Percentiles rank a stretch among this genome's conserved stretches.
phyloP scores from a whole-genome alignment of 1,140 invertebrate genomes.

The Megalonaias nervosa region DNA sequence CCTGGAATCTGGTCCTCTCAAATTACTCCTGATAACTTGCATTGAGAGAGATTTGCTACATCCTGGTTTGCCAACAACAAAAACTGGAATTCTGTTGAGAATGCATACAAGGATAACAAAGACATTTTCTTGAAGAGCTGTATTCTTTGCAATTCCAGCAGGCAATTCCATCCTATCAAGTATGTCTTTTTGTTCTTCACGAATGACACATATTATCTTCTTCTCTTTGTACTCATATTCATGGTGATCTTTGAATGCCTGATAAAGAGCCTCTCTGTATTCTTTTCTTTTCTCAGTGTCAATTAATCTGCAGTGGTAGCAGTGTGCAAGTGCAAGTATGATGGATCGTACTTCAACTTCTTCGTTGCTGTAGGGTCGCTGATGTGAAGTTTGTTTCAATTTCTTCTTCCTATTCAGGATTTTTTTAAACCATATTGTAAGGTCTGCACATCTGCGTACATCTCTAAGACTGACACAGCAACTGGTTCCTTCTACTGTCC shows the following conservation, averaged over 20 bases:
- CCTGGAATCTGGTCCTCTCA: slow-evolving; percentile 50
- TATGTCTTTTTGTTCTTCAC: slow-evolving; percentile 34
- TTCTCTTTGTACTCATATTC: not conserved
- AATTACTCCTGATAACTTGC: slow-evolving; percentile 50
- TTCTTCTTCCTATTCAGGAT: too few relatives aligned
- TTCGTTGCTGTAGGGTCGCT: not conserved
- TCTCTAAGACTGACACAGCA: slow-evolving; percentile 57
- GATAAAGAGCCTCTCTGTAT: slow-evolving; percentile 24
- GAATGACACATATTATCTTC: slow-evolving; percentile 7
- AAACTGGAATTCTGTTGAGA: slow-evolving; percentile 57
- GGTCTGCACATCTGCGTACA: slow-evolving; percentile 3
- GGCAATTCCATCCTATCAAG: slow-evolving; percentile 35
- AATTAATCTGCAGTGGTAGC: slow-evolving; percentile 44
- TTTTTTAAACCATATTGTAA: too few relatives aligned
- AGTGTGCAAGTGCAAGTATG: slow-evolving; percentile 17
- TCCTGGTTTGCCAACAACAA: slow-evolving; percentile 64
- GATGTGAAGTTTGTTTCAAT: not conserved
- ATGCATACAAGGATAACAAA: slow-evolving; percentile 64
- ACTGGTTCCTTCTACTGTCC: slow-evolving; percentile 23
- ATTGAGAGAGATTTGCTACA: slow-evolving; percentile 62
- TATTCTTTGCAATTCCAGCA: slow-evolving; percentile 40
- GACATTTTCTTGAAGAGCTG: slow-evolving; percentile 59
- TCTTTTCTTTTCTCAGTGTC: slow-evolving; percentile 16
- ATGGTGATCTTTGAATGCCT: not conserved
- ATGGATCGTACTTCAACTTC: slow-evolving; percentile 19